These are phyloP conservation scores for Delia radicum DNA, from an alignment of 1,140 invertebrate genomes.

Conservation along the genomic window DNA sequence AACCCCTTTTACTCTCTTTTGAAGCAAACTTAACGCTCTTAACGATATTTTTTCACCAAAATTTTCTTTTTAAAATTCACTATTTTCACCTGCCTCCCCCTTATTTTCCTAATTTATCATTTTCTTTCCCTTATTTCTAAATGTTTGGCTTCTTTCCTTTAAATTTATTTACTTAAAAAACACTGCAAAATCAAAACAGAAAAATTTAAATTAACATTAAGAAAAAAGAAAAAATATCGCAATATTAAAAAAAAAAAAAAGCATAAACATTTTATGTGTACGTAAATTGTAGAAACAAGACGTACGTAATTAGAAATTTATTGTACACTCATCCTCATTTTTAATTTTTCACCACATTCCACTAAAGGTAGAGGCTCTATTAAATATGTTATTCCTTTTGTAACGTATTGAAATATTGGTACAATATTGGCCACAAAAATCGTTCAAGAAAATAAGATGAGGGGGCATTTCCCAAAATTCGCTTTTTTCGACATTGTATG, in stretches of 20 bases:
- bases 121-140: background rate
- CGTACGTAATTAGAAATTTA: background rate
- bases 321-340: background rate
- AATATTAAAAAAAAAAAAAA: background rate
- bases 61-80: background rate
- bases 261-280: background rate
- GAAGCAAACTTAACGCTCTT: too few relatives aligned
- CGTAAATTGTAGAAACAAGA: background rate
- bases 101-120: background rate
- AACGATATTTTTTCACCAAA: background rate
- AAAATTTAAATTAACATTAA: background rate
- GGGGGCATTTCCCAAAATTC: too few relatives aligned
- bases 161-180: background rate
- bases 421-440: too few relatives aligned
- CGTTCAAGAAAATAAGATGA: too few relatives aligned
- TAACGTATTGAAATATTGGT: too few relatives aligned
- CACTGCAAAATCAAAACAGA: background rate
- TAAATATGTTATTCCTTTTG: too few relatives aligned
- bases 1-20: background rate
- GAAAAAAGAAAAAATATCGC: background rate
- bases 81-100: background rate
- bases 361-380: too few relatives aligned
- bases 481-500: too few relatives aligned
- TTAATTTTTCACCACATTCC: too few relatives aligned
- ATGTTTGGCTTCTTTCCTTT: background rate